These are phyloP conservation scores for Lottia scabra DNA, from an alignment of 2,888 invertebrate species.

Conservation along the genomic window DNA sequence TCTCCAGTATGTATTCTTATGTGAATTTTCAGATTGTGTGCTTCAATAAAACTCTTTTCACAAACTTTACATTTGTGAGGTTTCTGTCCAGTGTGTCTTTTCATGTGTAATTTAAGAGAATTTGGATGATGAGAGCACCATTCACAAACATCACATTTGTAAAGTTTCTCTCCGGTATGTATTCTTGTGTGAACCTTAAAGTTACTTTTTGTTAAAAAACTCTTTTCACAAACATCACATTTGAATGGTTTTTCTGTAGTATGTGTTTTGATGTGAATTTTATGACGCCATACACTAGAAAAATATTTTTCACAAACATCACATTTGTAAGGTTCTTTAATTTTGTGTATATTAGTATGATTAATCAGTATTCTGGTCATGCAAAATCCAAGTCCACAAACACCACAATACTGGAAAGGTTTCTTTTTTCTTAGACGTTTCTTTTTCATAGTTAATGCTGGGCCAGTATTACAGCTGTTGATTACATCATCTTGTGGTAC, in stretches of 20 bases:
- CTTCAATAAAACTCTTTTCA: background rate
- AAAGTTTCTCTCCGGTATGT: background rate
- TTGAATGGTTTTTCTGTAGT: background rate
- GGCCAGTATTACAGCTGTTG: background rate
- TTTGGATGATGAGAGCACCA: background rate
- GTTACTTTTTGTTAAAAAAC: background rate
- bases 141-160: slow-evolving; percentile 1
- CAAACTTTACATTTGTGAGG: background rate
- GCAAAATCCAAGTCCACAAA: background rate
- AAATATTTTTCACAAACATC: background rate
- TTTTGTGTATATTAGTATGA: background rate
- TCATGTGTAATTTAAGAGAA: background rate
- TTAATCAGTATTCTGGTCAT: background rate
- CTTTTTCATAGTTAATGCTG: no score
- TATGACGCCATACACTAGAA: background rate
- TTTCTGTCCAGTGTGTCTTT: background rate
- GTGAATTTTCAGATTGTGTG: background rate
- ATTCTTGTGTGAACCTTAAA: background rate
- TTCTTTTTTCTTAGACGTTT: background rate
- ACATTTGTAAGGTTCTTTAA: background rate
- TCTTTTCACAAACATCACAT: background rate
- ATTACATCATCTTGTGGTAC: no score
- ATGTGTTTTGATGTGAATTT: background rate
- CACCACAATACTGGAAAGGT: background rate
- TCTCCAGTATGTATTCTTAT: background rate